phyloP scores from a whole-genome alignment of 2,113 vertebrate genomes.

The Brienomyrus longianalis region DNA sequence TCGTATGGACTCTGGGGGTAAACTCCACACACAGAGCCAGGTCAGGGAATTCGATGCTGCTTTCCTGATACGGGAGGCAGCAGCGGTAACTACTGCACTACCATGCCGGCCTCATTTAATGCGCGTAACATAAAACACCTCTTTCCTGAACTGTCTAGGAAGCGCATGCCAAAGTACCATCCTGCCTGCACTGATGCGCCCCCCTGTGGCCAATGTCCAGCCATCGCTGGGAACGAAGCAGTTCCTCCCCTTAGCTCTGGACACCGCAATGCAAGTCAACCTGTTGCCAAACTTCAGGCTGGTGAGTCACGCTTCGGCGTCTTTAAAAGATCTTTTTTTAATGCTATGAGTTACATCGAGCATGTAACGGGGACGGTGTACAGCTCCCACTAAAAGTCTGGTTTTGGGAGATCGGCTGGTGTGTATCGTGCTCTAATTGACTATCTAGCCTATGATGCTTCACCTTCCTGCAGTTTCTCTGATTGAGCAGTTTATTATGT shows the following conservation, averaged over 20 bases:
- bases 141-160: conserved; percentile 57
- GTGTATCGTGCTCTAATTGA: background rate
- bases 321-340: background rate
- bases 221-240: conserved; percentile 84
- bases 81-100: background rate
- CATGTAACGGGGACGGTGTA: background rate
- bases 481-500: conserved; percentile 2
- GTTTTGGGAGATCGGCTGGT: background rate
- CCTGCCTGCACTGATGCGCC: conserved; percentile 80
- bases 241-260: conserved; percentile 84
- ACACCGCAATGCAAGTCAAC: conserved; percentile 72
- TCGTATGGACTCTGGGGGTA: background rate
- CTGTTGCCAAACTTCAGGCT: conserved; percentile 87
- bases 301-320: conserved; percentile 62
- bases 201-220: conserved; percentile 74
- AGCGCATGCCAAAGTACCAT: conserved; percentile 89
- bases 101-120: background rate
- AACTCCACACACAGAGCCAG: background rate
- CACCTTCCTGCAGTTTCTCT: background rate
- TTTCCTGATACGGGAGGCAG: background rate
- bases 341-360: background rate
- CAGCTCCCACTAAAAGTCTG: background rate
- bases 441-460: background rate
- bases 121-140: background rate
- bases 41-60: background rate